Conservation (phyloP, 1,140 invertebrate genomes). For the Calosoma granatense region DNA sequence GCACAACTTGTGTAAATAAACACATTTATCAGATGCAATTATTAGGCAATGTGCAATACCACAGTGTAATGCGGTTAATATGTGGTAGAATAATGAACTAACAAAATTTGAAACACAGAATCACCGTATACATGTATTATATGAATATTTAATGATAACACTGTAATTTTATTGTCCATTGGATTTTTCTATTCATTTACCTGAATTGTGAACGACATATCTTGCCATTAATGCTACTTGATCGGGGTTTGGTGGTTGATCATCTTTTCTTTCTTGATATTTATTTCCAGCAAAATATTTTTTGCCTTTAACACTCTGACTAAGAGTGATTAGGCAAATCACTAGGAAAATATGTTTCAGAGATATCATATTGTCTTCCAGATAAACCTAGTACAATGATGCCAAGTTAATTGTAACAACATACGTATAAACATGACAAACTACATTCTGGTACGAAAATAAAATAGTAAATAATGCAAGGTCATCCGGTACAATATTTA, state of each 20-base stretch:
- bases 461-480: neutral
- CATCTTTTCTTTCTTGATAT: neutral
- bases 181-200: slow-evolving; percentile 20
- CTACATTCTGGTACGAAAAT: neutral
- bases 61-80: neutral
- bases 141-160: too few species aligned
- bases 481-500: too few species aligned
- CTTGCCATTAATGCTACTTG: slow-evolving; percentile 34
- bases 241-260: slow-evolving; percentile 17
- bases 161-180: too few species aligned
- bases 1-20: too few species aligned
- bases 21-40: too few species aligned
- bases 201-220: slow-evolving; percentile 35
- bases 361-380: neutral
- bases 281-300: neutral
- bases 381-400: too few species aligned
- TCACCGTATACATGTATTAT: too few species aligned
- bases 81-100: neutral
- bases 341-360: neutral
- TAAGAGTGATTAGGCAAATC: neutral
- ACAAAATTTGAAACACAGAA: too few species aligned
- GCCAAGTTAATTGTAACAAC: too few species aligned
- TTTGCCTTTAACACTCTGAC: neutral
- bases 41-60: too few species aligned
- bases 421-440: too few species aligned